Conservation (phyloP, 1,140 invertebrate species). For the Acromyrmex charruanus region DNA sequence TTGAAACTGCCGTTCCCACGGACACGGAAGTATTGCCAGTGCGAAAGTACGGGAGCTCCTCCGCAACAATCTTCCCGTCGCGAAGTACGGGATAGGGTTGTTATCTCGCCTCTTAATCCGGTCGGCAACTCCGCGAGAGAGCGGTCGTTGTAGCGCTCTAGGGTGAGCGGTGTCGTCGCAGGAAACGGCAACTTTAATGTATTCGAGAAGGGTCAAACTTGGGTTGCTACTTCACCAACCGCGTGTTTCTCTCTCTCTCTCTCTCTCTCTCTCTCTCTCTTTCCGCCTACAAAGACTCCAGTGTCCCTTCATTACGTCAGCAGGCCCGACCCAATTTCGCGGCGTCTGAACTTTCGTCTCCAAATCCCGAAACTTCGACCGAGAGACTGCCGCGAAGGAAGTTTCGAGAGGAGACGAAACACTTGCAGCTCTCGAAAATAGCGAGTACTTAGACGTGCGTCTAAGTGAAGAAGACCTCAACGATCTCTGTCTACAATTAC, state of each 20-base stretch:
- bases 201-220: conserved; percentile 77
- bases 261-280: not conserved
- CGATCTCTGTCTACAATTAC: conserved; percentile 43
- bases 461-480: conserved; percentile 27
- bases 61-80: conserved; percentile 63
- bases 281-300: conserved; percentile 38
- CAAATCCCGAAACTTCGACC: conserved; percentile 67
- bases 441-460: conserved; percentile 53
- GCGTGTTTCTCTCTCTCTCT: conserved; percentile 1
- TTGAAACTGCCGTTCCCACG: conserved; percentile 37
- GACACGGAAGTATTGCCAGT: conserved; percentile 38
- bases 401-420: conserved; percentile 60
- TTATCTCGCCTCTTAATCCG: conserved; percentile 60
- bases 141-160: conserved; percentile 58
- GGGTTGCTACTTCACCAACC: conserved; percentile 70
- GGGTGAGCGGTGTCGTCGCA: conserved; percentile 54
- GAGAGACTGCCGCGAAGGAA: conserved; percentile 46
- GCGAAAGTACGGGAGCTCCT: conserved; percentile 37
- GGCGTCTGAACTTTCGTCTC: conserved; percentile 64
- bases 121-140: conserved; percentile 55
- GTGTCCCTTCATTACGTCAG: conserved; percentile 73
- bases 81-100: not conserved
- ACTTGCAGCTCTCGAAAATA: conserved; percentile 62
- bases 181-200: conserved; percentile 73
- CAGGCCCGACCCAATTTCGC: conserved; percentile 70